Percentiles rank a stretch among this genome's conserved stretches.
Evolutionary conservation across 2,888 invertebrate genomes (phyloP).

Genomic region (Megamerina dolium): DNA sequence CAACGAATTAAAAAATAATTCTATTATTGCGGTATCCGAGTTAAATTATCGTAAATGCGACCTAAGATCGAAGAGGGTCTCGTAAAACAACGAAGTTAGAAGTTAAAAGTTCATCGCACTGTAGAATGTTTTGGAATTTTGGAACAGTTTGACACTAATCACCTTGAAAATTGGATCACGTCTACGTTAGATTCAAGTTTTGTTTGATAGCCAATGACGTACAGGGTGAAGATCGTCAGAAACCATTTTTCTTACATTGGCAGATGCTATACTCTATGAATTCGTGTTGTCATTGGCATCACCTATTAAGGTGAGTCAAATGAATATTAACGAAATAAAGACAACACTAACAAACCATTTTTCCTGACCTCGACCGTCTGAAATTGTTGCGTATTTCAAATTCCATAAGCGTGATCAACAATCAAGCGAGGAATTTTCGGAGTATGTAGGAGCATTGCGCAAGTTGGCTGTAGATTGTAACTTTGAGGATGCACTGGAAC

Average conservation of each 20-base stretch:
- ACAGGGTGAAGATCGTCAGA: not conserved
- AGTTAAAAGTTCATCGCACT: no score
- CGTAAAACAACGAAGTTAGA: no score
- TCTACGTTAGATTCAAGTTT: no score
- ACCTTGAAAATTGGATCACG: no score
- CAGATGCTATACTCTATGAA: slow-evolving; percentile 16
- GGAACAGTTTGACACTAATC: no score
- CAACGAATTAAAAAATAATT: no score
- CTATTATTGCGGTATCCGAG: no score
- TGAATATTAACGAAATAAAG: slow-evolving; percentile 14
- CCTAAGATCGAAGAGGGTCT: no score
- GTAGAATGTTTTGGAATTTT: not conserved
- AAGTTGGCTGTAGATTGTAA: slow-evolving; percentile 17
- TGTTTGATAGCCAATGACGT: not conserved
- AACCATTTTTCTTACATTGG: not conserved
- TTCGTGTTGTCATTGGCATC: slow-evolving; percentile 21
- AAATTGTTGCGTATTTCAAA: slow-evolving; percentile 17
- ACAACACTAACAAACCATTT: slow-evolving; percentile 17
- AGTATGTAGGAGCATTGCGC: slow-evolving; percentile 13
- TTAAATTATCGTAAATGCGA: no score
- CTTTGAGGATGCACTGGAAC: slow-evolving; percentile 13
- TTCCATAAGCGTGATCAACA: slow-evolving; percentile 18
- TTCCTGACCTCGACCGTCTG: slow-evolving; percentile 16
- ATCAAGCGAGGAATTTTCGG: slow-evolving; percentile 12
- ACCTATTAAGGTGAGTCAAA: slow-evolving; percentile 14